A percentile compares a stretch with the other conserved stretches of the same genome.
phyloP scores from a whole-genome alignment of 2,888 invertebrate species.

The Sarcophaga rosellei region DNA sequence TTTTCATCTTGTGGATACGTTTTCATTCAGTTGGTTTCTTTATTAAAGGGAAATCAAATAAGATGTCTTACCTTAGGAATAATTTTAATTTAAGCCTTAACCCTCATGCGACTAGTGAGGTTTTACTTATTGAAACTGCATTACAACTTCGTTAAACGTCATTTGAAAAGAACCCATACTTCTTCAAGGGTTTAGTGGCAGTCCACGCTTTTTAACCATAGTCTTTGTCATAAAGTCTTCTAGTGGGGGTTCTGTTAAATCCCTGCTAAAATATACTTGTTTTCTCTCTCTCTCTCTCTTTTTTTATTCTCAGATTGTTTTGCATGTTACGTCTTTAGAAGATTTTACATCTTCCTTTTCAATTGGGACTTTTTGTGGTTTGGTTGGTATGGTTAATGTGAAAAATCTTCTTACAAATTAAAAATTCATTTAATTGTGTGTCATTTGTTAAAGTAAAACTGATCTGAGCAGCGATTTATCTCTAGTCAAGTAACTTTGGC shows the following conservation, averaged over 20 bases:
- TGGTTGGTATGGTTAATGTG: slow-evolving; percentile 35
- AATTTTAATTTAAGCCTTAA: slow-evolving; percentile 31
- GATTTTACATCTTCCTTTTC: slow-evolving; percentile 4
- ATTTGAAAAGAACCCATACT: background rate
- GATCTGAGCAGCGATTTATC: slow-evolving; percentile 57
- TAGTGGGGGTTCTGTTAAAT: slow-evolving; percentile 57
- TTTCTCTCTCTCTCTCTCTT: no score
- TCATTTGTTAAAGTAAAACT: slow-evolving; percentile 63
- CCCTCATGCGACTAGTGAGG: background rate
- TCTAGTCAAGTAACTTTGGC: slow-evolving; percentile 24
- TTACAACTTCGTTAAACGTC: no score
- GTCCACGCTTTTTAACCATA: slow-evolving; percentile 37
- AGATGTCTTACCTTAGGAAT: slow-evolving; percentile 39
- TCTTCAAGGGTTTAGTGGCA: slow-evolving; percentile 9
- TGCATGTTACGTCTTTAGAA: background rate
- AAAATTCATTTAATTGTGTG: slow-evolving; percentile 65
- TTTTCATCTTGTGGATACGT: background rate
- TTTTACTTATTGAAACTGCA: background rate
- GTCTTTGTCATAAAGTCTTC: slow-evolving; percentile 21
- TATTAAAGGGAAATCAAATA: slow-evolving; percentile 23
- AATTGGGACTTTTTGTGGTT: slow-evolving; percentile 40
- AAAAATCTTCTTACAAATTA: slow-evolving; percentile 66
- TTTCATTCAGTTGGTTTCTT: background rate
- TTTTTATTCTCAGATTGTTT: background rate
- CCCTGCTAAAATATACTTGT: background rate